Base-by-base conservation (phyloP, 1,140 invertebrate genomes). In the Lycorma delicatula region DNA sequence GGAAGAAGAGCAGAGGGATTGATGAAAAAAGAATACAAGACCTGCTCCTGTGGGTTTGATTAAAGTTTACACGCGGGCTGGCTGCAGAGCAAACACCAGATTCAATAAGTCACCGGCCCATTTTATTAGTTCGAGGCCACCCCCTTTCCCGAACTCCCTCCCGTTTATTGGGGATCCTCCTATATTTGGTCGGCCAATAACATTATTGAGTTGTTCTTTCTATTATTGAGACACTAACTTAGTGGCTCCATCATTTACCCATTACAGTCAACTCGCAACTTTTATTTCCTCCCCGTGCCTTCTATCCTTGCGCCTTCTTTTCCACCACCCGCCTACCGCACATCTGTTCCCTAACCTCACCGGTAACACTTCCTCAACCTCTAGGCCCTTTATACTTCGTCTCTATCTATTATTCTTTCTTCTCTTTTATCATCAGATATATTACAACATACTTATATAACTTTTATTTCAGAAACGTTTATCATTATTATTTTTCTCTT, bases 61-160 rank as follows among this genome's bases (percentile, higher is more conserved):
- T 61, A 64, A 59, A 61, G 63, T 63, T 63, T 63, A 61, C 60
- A 63, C 62, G 62, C 36, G 49, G 38, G 53, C 47, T 53, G 36
- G 48, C 26, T 50, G 60, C 61, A 59, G 50, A 52, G 22, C 61
- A 44, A 44, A 44, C 49, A 28, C 23, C 59, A 63, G 58, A 63
- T 63, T 63, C 61, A 63, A 63, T 63, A 63, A 63, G 61, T 60
- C 50, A 52, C 16, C 41, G 44, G 56, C 49, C 60, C 50, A 26
- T 54, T 61, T 61, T 61, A 58, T 58, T 61, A 58, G 56, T 27
- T 44, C 41, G 16, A 44, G 41, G 18, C 41, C 16, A 20, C 41
- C 23, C 23, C 41, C 23, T 29, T 47, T 56, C 58, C 58, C 46
- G 55, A 55, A 60, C 56, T 60, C 53, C 46, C 55, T 54, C 20